Conservation (phyloP, 2,888 invertebrate species). For the Parasteatoda lunata region DNA sequence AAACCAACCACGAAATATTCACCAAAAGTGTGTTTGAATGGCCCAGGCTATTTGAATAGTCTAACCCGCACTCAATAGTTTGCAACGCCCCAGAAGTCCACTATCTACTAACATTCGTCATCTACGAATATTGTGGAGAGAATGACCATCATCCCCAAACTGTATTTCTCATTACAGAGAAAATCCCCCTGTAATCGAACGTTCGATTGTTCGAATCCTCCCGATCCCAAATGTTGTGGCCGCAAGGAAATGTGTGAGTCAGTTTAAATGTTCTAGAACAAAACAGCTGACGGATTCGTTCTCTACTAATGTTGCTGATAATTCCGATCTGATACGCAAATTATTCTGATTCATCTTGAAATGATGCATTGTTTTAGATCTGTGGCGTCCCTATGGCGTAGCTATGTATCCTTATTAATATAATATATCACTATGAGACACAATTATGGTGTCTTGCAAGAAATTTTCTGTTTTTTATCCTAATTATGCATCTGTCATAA, state of each 20-base stretch:
- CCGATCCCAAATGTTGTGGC: not conserved
- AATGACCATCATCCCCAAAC: constrained; percentile 10
- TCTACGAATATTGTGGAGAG: constrained; percentile 4
- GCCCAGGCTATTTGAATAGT: not conserved
- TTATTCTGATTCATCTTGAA: too few relatives aligned
- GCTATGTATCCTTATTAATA: too few relatives aligned
- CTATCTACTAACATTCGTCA: constrained; percentile 14
- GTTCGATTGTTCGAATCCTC: constrained; percentile 44
- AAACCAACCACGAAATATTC: constrained; percentile 24
- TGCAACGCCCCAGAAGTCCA: constrained; percentile 35
- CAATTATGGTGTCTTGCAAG: too few relatives aligned
- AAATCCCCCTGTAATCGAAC: constrained; percentile 45
- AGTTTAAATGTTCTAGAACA: not conserved
- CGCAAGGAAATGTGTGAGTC: constrained; percentile 42
- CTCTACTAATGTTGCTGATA: not conserved
- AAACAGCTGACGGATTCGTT: constrained; percentile 31
- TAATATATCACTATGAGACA: too few relatives aligned
- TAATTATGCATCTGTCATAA: too few relatives aligned
- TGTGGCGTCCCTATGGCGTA: too few relatives aligned
- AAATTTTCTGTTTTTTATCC: too few relatives aligned
- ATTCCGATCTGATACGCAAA: too few relatives aligned
- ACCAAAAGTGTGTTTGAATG: not conserved
- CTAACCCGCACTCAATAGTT: not conserved
- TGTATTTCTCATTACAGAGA: not conserved
- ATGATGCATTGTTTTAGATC: too few relatives aligned